phyloP scores from a whole-genome alignment of 2,113 vertebrate genomes.

The Nothobranchius furzeri region DNA sequence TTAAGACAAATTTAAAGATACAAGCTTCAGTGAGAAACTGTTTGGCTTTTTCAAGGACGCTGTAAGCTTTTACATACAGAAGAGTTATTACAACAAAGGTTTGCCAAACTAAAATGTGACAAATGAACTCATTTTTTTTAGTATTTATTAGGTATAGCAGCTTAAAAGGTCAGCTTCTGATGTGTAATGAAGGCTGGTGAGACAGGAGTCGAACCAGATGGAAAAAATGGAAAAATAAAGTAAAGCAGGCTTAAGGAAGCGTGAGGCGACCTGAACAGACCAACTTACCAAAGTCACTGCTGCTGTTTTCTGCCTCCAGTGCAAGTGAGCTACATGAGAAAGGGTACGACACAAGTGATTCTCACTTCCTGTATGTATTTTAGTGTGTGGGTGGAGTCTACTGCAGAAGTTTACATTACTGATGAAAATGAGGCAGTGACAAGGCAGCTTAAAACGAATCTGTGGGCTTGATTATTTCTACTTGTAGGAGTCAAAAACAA shows the following conservation, averaged over 20 bases:
- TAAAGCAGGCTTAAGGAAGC: neutral
- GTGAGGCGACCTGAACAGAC: neutral
- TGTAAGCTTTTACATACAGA: neutral
- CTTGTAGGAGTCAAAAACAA: neutral
- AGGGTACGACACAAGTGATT: conserved; percentile 2
- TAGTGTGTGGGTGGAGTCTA: neutral
- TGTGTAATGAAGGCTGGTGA: too few species aligned
- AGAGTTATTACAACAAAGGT: neutral
- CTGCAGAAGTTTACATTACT: neutral
- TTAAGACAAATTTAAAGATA: neutral
- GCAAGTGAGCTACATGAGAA: conserved; percentile 52
- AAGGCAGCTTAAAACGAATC: neutral
- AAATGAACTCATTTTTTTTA: neutral
- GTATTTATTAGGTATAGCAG: neutral
- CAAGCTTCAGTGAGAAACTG: neutral
- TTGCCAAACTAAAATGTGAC: neutral
- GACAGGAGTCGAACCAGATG: neutral
- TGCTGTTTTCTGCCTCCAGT: neutral
- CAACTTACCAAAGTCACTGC: conserved; percentile 33
- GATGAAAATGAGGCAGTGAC: neutral
- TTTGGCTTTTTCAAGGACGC: neutral
- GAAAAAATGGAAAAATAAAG: conserved; percentile 9
- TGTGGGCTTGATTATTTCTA: neutral
- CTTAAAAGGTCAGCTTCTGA: too few species aligned
- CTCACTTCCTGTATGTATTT: conserved; percentile 62